Evolutionary conservation across 2,113 vertebrate genomes (phyloP).

Genomic region (Leptosomus discolor): DNA sequence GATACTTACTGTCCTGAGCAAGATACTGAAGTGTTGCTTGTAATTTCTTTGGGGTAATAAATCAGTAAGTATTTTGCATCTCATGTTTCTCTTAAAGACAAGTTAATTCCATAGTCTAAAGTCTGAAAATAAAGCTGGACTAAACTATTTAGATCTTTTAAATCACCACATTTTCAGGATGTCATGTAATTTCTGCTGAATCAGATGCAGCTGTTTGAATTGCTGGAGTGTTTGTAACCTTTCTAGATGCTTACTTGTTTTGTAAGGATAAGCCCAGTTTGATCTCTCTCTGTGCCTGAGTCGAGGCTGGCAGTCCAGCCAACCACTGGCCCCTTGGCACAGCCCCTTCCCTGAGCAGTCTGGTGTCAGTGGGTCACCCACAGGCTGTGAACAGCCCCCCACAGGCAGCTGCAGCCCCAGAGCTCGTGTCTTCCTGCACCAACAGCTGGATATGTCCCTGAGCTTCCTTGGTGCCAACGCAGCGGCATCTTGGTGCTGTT

Average conservation of each 20-base stretch:
- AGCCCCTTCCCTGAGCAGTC: background rate
- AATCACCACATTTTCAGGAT: background rate
- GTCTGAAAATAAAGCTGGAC: background rate
- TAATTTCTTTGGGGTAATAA: background rate
- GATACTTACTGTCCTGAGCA: background rate
- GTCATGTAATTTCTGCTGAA: background rate
- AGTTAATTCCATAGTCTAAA: background rate
- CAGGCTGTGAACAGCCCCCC: background rate
- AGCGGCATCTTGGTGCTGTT: background rate
- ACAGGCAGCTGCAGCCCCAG: background rate
- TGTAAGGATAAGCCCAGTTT: background rate
- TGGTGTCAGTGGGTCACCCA: background rate
- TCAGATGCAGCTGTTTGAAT: background rate
- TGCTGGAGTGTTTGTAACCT: background rate
- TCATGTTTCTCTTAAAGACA: background rate
- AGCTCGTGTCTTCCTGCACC: background rate
- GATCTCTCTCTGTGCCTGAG: background rate
- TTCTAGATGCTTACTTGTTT: background rate
- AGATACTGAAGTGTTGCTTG: background rate
- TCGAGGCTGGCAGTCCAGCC: background rate
- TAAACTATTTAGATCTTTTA: background rate
- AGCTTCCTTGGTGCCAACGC: rapidly evolving
- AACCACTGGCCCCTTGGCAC: background rate
- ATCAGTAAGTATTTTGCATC: background rate
- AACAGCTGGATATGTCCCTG: background rate